Evolutionary conservation across 2,888 invertebrate species (phyloP), one percentile per base, ranked within the genome.

Genomic region (Pelosia muscerda): DNA sequence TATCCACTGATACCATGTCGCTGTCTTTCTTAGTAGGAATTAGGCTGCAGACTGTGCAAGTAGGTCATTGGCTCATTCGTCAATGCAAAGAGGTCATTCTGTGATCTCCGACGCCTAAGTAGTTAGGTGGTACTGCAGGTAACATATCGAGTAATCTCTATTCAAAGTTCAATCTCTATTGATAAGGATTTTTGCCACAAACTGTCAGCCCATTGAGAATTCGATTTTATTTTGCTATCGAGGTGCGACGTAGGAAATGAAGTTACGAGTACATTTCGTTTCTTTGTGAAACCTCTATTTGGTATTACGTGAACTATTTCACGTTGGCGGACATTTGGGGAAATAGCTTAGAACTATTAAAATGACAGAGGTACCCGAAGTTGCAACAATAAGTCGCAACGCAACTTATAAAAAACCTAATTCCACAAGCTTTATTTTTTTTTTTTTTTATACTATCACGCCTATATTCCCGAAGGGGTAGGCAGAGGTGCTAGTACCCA

Each of bases 171-270:
- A 5, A 28, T 26, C 10, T 28, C 19, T 28, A 0, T 28, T 42
- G 1, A 15, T 0, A 4, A 42, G 15, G 19, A n/a, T 22, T 28
- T n/a, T 28, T 42, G 8, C n/a, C 15, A 2, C 25, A n/a, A 22
- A 25, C 55, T 2, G 13, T 60, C 0, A 55, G 61, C 19, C 22
- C 13, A 15, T 28, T 42, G 28, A 23, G 56, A 26, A 26, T 49
- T n/a, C 0, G 13, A 9, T 61, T 42, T 60, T 61, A 61, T 4
- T 13, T 11, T 2, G 13, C 13, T 26, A 38, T 25, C n/a, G 34
- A 13, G 54, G 38, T 61, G 66, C 55, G 60, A 65, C 15, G n/a
- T 25, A 66, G 55, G 60, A 66, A 66, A 66, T 61, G 55, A 66
- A 61, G 61, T 61, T 49, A 61, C n/a, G n/a, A n/a, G n/a, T n/a